Evolutionary conservation across 2,797 vertebrate species (phyloP), one percentile per base, ranked within the genome.

Genomic region (Euthynnus affinis): DNA sequence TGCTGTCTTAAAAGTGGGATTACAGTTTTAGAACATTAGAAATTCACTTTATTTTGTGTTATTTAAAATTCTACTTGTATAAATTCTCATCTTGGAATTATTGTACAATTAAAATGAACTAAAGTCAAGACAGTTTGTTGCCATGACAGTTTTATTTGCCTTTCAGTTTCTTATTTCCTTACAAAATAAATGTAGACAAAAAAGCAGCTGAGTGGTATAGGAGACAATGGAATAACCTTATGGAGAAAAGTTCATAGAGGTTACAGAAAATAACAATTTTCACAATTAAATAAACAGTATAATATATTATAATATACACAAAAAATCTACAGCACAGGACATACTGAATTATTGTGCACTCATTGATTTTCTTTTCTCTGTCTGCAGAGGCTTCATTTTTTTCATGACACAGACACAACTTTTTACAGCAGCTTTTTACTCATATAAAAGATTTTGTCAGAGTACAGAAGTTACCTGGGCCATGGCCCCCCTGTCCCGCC

Each of bases 21-120:
- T 83, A 55, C 60, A 78, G 69, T 69, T 88, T 85, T 42, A 62
- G 68, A 84, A 68, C 20, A 83, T 61, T 23, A 73, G 20, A 22
- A 64, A 22, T 67, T 82, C 1, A 42, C 42, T 81, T 59, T 37
- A 59, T 62, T 44, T 13, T 51, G 25, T 4, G 17, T 37, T 58
- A 60, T 68, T 71, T 68, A 32, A 58, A 8, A 76, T 55, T 6
- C 12, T 57, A 18, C 40, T 68, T 64, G 15, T 53, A 10, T 49
- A 1, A 63, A 58, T 77, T 29, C 25, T 63, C 6, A 67, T 74
- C 68, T 42, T 61, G 6, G 58, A 65, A 56, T 71, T 23, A 55
- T 6, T 51, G 20, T 48, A 32, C 4, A 6, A 49, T 5, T 18
- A 42, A 53, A 20, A 48, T 6, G 17, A 48, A 2, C 34, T 37